Base-by-base conservation (phyloP, 92 coral and sea anemone genomes). In the Parazoanthus atlanticus region DNA sequence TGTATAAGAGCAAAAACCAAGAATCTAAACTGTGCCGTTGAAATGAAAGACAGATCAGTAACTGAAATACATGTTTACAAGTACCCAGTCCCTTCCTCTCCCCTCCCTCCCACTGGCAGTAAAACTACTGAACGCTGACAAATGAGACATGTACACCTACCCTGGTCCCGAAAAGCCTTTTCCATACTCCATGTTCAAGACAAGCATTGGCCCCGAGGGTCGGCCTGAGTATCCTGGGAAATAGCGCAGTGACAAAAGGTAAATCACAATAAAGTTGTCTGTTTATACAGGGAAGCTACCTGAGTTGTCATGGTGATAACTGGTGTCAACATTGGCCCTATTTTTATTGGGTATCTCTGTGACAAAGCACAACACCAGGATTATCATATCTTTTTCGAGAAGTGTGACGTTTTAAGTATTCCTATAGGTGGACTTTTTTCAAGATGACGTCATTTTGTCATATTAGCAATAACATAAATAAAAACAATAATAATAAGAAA, bases 141-240 rank as follows among this genome's bases (percentile, higher is more conserved):
- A 40, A 36, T 25, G n/a, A 17, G 4, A 70, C 30, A 56, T 26
- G 79, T 38, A 16, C 25, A 88, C 94, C 71, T 91, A 97, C 99
- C 98, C 99, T 52, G 99, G 91, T 61, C 98, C 99, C 21, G 99
- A 95, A 90, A 95, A 96, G 25, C 81, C 78, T 85, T 91, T 90
- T 49, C 99, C 99, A 71, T 96, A 96, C 64, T 96, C 99, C 99
- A 96, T 90, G 80, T 95, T 96, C 8, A 95, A 38, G 10, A 95
- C 99, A 54, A 96, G 86, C 92, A 95, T 95, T 70, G 99, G 99
- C 12, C 98, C 99, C 2, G 95, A 83, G 36, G 95, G 94, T 72
- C 94, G 93, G 77, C 99, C 99, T 58, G 99, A 92, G 92, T 93
- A 88, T 54, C 91, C 99, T 96, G 79, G 52, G 56, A 86, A 13